Evolutionary conservation across 2,797 vertebrate genomes (phyloP), one percentile per base, ranked within the genome.

Genomic region (Chelon labrosus): DNA sequence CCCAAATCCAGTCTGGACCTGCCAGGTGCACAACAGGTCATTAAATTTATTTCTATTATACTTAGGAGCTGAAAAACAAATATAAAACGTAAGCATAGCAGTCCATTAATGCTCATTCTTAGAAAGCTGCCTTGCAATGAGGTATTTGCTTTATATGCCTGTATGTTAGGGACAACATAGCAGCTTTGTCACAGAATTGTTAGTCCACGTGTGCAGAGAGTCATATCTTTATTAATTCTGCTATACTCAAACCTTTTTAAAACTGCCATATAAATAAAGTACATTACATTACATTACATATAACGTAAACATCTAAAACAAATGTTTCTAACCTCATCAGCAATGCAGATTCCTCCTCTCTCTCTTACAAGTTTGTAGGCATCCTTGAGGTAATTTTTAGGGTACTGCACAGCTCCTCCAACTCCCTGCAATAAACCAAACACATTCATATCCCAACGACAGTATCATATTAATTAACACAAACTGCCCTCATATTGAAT

Each of bases 1-100:
- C 42, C 96, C 97, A 88, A 99, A 98, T 62, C 97, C 98, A 37
- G 98, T 97, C 89, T 99, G 98, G 8, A 99, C 97, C 98, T 99
- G 91, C 2, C 46, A 10, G n/a, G n/a, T n/a, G 46, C 7, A 47
- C 8, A 47, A 47, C 46, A 47, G 6, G 3, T 47, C 17, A 10
- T 47, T 47, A 44, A 44, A 1, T 17, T 17, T 17, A 44, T 44
- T 44, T 44, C 14, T 17, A 47, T 47, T 47, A n/a, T 19, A n/a
- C 10, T 47, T 9, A 19, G n/a, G 9, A 47, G 2, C 38, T 39
- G 38, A 39, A 39, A 12, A 22, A 31, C 1, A 3, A 31, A 1
- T 2, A 31, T 31, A 31, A 31, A 47, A 47, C 5, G 44, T 3
- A 0, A 16, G 3, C 17, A n/a, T 46, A 7, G 16, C 16, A 47